phyloP scores from a whole-genome alignment of 2,797 vertebrate species.

The Chaunax sp. region DNA sequence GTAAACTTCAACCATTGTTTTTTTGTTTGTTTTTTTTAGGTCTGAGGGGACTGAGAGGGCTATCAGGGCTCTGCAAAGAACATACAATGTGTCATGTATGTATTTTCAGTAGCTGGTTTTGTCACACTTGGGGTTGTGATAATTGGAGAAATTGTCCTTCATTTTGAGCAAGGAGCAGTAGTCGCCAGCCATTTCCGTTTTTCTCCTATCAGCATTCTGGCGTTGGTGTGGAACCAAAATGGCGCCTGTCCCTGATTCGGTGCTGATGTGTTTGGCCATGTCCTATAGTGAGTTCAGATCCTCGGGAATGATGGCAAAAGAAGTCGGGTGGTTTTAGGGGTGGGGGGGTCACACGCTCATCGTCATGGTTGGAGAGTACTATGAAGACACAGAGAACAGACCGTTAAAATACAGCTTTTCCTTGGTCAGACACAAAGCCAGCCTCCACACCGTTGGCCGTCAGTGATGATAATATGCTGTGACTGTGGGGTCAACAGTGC shows the following conservation, averaged over 20 bases:
- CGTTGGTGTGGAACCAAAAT: constrained; percentile 92
- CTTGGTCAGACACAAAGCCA: constrained; percentile 4
- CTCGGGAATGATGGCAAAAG: constrained; percentile 91
- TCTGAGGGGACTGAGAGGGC: constrained; percentile 24
- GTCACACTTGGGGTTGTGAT: constrained; percentile 84
- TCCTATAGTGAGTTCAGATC: constrained; percentile 77
- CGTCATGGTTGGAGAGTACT: constrained; percentile 99
- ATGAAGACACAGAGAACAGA: constrained; percentile 65
- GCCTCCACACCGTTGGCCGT: neutral
- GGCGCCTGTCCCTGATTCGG: constrained; percentile 86
- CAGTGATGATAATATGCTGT: constrained; percentile 24
- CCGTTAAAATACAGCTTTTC: constrained; percentile 15
- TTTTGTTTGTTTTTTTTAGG: constrained; percentile 57
- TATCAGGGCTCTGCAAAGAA: constrained; percentile 63
- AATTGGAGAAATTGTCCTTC: constrained; percentile 88
- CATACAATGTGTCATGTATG: constrained; percentile 89
- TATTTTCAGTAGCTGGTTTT: constrained; percentile 90
- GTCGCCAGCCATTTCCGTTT: constrained; percentile 82
- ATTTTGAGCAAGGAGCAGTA: constrained; percentile 92
- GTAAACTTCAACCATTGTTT: constrained; percentile 73
- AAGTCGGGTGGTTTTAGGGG: constrained; percentile 55
- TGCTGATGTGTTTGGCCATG: constrained; percentile 88
- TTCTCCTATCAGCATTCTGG: constrained; percentile 73
- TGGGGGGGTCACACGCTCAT: constrained; percentile 95
- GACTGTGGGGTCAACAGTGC: constrained; percentile 27